A percentile compares a stretch with the other conserved stretches of the same genome.
These are phyloP conservation scores for Neogale vison DNA, from an alignment of 2,113 vertebrate genomes.

Conservation along the genomic window DNA sequence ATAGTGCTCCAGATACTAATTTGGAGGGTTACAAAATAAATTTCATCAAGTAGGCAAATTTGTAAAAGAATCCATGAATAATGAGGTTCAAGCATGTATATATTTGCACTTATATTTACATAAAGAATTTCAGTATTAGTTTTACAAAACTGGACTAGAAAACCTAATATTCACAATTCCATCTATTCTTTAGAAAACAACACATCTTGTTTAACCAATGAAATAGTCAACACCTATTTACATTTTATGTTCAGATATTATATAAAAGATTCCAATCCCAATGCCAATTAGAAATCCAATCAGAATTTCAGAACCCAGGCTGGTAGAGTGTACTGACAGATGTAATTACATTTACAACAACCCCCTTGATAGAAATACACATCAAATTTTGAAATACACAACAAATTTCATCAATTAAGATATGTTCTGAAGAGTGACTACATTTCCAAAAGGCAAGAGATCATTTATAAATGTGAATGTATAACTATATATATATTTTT, in stretches of 20 bases:
- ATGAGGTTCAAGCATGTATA: background rate
- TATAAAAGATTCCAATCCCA: background rate
- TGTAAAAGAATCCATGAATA: background rate
- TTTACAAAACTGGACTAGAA: constrained; percentile 16
- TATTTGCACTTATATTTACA: background rate
- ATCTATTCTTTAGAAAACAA: constrained; percentile 39
- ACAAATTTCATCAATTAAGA: background rate
- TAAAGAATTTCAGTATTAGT: constrained; percentile 3
- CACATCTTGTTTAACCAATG: background rate
- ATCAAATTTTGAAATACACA: background rate
- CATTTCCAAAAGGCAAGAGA: background rate
- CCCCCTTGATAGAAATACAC: background rate
- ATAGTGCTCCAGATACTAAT: background rate
- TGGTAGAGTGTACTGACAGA: background rate
- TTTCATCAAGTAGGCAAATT: background rate
- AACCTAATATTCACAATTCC: background rate
- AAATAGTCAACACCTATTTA: constrained; percentile 16
- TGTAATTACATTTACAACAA: constrained; percentile 16
- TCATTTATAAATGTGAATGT: constrained; percentile 38
- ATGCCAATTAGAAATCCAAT: background rate
- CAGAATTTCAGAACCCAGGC: background rate
- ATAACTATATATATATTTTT: background rate
- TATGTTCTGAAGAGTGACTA: constrained; percentile 28
- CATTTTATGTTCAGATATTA: background rate
- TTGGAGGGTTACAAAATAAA: background rate